These are phyloP conservation scores for Sitobion miscanthi DNA, from an alignment of 1,140 invertebrate species.

Conservation along the genomic window DNA sequence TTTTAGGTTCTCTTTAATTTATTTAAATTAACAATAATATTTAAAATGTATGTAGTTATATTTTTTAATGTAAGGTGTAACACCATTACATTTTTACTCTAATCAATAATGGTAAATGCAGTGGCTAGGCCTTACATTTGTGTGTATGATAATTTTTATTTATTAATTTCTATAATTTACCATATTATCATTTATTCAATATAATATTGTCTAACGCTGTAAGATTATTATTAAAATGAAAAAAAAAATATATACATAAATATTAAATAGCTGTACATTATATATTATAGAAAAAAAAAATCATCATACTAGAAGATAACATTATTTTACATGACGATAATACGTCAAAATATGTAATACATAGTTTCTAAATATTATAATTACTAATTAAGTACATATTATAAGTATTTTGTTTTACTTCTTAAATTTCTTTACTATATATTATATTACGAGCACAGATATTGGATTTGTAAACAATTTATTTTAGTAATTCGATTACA, in stretches of 20 bases:
- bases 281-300: not conserved
- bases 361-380: not conserved
- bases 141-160: constrained; percentile 34
- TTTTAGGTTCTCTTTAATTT: constrained; percentile 21
- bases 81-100: constrained; percentile 20
- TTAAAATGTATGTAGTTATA: constrained; percentile 35
- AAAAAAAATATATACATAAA: not conserved
- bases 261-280: not conserved
- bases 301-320: not conserved
- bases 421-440: constrained; percentile 17
- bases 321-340: not conserved
- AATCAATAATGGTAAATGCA: not conserved
- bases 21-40: constrained; percentile 12
- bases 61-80: constrained; percentile 47
- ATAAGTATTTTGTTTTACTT: not conserved
- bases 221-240: constrained; percentile 25
- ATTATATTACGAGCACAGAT: not conserved
- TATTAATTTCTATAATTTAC: constrained; percentile 44
- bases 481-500: not conserved
- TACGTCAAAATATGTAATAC: not conserved
- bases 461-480: constrained; percentile 17
- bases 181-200: constrained; percentile 1
- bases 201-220: constrained; percentile 15
- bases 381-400: not conserved
- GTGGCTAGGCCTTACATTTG: constrained; percentile 26